Evolutionary conservation across 2,113 vertebrate genomes (phyloP).

Genomic region (Cyphomyrus discorhynchus): DNA sequence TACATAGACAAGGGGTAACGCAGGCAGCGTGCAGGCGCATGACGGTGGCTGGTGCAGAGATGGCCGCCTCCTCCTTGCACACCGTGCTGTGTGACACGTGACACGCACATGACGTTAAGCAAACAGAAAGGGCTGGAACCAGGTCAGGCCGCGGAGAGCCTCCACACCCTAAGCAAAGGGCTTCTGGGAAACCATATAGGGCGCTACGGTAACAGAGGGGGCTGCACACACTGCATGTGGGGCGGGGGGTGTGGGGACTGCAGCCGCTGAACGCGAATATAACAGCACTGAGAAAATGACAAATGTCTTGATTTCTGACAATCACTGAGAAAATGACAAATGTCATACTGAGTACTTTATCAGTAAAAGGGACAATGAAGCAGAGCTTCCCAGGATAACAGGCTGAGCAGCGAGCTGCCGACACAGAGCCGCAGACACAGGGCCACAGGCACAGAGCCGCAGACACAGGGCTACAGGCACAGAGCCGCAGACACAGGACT

Average conservation of each 20-base stretch:
- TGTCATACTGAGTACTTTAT: neutral
- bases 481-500: neutral
- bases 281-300: neutral
- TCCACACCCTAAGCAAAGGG: neutral
- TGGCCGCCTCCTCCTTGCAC: neutral
- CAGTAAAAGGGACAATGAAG: neutral
- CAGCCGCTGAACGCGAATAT: neutral
- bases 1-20: neutral
- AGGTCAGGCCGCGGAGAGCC: neutral
- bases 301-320: no score
- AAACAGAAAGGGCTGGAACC: neutral
- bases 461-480: neutral
- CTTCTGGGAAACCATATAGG: neutral
- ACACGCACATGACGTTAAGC: neutral
- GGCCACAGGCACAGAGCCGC: no score
- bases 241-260: no score
- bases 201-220: neutral
- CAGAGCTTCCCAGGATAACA: neutral
- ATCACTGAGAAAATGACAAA: no score
- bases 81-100: neutral
- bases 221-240: neutral
- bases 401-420: neutral
- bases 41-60: neutral
- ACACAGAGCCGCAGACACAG: no score
- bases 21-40: neutral